Percentiles rank a stretch among this genome's conserved stretches.
Evolutionary conservation across 1,140 invertebrate species (phyloP).

Genomic region (Aphaenogaster floridana): DNA sequence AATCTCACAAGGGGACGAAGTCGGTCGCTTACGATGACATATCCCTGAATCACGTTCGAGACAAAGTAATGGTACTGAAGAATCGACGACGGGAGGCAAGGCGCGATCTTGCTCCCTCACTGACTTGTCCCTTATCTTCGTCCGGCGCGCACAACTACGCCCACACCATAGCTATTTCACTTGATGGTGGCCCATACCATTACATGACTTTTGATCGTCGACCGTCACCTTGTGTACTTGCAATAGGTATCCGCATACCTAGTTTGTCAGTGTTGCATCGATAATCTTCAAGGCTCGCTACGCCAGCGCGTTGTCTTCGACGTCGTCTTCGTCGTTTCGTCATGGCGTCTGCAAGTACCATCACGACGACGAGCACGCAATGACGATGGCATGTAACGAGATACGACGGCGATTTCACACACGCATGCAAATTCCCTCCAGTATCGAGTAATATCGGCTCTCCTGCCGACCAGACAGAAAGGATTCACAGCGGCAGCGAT

Average conservation of each 20-base stretch:
- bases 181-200: conserved; percentile 82
- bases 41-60: conserved; percentile 53
- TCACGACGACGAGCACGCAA: conserved; percentile 44
- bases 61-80: conserved; percentile 42
- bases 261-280: conserved; percentile 82
- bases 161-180: conserved; percentile 79
- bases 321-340: conserved; percentile 41
- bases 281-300: conserved; percentile 60
- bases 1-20: conserved; percentile 24
- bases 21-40: conserved; percentile 35
- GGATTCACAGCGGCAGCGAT: conserved; percentile 10
- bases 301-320: conserved; percentile 27
- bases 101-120: conserved; percentile 52
- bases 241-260: conserved; percentile 77
- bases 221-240: conserved; percentile 81
- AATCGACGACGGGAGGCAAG: conserved; percentile 21
- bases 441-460: conserved; percentile 67
- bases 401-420: conserved; percentile 71
- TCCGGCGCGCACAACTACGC: conserved; percentile 72
- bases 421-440: conserved; percentile 69
- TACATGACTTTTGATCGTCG: conserved; percentile 85
- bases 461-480: conserved; percentile 42
- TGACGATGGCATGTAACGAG: conserved; percentile 71
- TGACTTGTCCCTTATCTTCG: conserved; percentile 53
- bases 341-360: background rate